Percentiles rank a stretch among this genome's conserved stretches.
Conservation (phyloP, 2,888 invertebrate species). For the Oligia fasciuncula region DNA sequence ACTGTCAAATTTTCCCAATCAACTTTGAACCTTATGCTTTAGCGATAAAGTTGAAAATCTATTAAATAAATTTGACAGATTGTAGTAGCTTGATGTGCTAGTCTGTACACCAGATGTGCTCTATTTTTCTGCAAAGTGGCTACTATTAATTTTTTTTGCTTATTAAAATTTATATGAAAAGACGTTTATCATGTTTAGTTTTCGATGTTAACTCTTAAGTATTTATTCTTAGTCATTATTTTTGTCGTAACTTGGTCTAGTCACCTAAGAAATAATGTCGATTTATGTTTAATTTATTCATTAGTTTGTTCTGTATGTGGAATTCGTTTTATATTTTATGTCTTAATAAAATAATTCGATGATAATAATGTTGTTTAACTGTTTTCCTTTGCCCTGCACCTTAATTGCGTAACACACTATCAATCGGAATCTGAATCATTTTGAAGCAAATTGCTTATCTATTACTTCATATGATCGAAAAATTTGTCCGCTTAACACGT, state of each 20-base stretch:
- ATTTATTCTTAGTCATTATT: constrained; percentile 36
- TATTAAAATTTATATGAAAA: constrained; percentile 6
- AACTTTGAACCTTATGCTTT: no score
- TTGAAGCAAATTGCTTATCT: no score
- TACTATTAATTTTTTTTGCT: neutral
- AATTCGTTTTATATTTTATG: neutral
- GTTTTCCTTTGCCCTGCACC: neutral
- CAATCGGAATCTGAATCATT: no score
- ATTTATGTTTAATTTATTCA: constrained; percentile 44
- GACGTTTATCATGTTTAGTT: neutral
- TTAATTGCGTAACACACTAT: no score
- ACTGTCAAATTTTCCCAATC: no score
- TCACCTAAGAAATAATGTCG: constrained; percentile 37
- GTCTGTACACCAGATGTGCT: neutral
- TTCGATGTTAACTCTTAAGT: constrained; percentile 3
- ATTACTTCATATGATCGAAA: no score
- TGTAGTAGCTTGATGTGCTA: no score
- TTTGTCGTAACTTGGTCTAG: constrained; percentile 43
- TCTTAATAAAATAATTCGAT: neutral
- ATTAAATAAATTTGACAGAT: no score
- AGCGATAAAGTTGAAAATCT: no score
- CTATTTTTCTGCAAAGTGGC: neutral
- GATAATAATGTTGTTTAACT: constrained; percentile 1
- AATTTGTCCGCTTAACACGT: no score
- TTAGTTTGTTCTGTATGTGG: constrained; percentile 20